Percentiles rank a stretch among this genome's conserved stretches.
Conservation (phyloP, 2,888 invertebrate genomes). For the Athetis lepigone region DNA sequence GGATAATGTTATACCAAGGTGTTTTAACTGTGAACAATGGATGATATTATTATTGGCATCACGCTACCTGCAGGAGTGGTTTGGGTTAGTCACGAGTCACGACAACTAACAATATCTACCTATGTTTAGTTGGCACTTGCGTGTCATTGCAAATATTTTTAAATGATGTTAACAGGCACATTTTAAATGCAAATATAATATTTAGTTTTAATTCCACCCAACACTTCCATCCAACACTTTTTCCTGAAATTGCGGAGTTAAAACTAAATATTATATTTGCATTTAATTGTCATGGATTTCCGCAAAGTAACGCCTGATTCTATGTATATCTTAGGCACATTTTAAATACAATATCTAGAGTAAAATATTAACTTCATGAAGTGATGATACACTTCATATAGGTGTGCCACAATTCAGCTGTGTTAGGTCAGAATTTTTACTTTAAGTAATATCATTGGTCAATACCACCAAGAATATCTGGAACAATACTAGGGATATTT, state of each 20-base stretch:
- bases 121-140: constrained; percentile 55
- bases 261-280: too few relatives aligned
- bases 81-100: constrained; percentile 69
- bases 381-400: too few relatives aligned
- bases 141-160: constrained; percentile 42
- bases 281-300: too few relatives aligned
- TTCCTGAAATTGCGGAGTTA: too few relatives aligned
- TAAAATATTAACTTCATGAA: background rate
- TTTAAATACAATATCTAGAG: constrained; percentile 2
- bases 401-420: too few relatives aligned
- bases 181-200: too few relatives aligned
- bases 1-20: constrained; percentile 35
- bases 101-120: constrained; percentile 44
- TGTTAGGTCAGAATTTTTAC: too few relatives aligned
- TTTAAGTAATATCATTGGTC: too few relatives aligned
- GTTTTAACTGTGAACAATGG: constrained; percentile 52
- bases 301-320: too few relatives aligned
- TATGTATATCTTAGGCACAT: too few relatives aligned
- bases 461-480: background rate
- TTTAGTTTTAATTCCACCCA: too few relatives aligned
- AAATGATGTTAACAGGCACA: background rate
- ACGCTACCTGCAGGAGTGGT: constrained; percentile 78
- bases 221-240: too few relatives aligned
- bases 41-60: constrained; percentile 65
- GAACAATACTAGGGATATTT: background rate